These are phyloP conservation scores for Charadrius vociferus DNA, from an alignment of 2,113 vertebrate species.

Conservation along the genomic window DNA sequence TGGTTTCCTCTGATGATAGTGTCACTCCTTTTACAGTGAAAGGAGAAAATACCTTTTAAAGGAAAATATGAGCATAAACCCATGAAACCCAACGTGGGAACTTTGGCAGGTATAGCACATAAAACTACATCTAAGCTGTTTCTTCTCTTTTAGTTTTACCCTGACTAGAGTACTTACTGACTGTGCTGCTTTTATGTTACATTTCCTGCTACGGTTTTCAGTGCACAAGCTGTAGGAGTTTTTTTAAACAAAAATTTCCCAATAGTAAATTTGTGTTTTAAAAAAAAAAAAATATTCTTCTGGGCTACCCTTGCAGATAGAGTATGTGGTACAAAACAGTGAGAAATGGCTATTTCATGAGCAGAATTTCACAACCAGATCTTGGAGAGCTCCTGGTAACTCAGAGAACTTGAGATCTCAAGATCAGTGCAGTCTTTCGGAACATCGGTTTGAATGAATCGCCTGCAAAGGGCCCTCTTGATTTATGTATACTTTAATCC, in stretches of 20 bases:
- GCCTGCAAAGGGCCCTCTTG: neutral
- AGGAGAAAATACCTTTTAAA: neutral
- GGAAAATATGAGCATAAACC: slow-evolving; percentile 39
- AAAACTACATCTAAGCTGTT: neutral
- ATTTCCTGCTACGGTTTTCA: neutral
- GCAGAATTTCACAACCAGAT: neutral
- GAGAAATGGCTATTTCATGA: neutral
- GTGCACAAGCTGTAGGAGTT: neutral
- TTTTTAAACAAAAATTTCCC: neutral
- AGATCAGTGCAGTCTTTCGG: neutral
- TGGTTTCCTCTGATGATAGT: neutral
- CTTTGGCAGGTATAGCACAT: neutral
- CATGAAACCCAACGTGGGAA: neutral
- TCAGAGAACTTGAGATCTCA: neutral
- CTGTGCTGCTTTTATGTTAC: neutral
- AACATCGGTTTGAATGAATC: neutral
- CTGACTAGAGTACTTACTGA: neutral
- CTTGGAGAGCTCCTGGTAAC: neutral
- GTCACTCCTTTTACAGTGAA: neutral
- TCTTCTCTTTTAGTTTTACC: slow-evolving; percentile 25
- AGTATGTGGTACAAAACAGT: neutral
- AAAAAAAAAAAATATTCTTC: neutral
- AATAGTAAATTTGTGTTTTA: neutral
- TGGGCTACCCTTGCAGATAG: neutral
- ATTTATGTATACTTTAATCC: neutral